Percentiles rank a stretch among this genome's conserved stretches.
These are phyloP conservation scores for Drosophila subsilvestris DNA, from an alignment of 2,888 invertebrate genomes.

Conservation along the genomic window DNA sequence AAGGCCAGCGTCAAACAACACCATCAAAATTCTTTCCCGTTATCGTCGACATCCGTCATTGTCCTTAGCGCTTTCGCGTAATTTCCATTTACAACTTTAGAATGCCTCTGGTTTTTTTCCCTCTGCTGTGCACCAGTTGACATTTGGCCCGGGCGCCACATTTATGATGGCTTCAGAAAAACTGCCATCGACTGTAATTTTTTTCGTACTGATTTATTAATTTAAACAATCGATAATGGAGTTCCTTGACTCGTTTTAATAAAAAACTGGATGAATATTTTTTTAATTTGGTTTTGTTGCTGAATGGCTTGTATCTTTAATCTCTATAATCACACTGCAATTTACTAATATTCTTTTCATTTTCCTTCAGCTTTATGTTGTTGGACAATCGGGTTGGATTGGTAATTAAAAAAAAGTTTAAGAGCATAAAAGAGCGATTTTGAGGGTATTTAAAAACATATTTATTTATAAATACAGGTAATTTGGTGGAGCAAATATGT, in stretches of 20 bases:
- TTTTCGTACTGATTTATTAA: slow-evolving; percentile 2
- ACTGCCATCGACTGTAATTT: slow-evolving; percentile 37
- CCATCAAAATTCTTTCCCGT: slow-evolving; percentile 25
- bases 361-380: neutral
- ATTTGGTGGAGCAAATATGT: too few relatives aligned
- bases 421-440: too few relatives aligned
- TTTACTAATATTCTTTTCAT: slow-evolving; percentile 3
- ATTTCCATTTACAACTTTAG: slow-evolving; percentile 41
- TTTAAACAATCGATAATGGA: too few relatives aligned
- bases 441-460: too few relatives aligned
- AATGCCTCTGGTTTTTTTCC: neutral
- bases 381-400: too few relatives aligned
- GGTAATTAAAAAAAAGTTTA: too few relatives aligned
- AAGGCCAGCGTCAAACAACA: slow-evolving; percentile 15
- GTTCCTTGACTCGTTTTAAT: too few relatives aligned
- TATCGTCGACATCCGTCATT: slow-evolving; percentile 48
- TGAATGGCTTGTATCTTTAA: slow-evolving; percentile 1
- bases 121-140: slow-evolving; percentile 17
- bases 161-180: slow-evolving; percentile 39
- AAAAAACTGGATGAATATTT: too few relatives aligned
- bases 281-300: slow-evolving; percentile 12
- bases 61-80: slow-evolving; percentile 46
- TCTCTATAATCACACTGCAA: slow-evolving; percentile 19
- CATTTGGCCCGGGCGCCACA: slow-evolving; percentile 34
- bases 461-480: too few relatives aligned